These are phyloP conservation scores for Montipora cactus DNA, from an alignment of 64 coral and sea anemone genomes.

Conservation along the genomic window DNA sequence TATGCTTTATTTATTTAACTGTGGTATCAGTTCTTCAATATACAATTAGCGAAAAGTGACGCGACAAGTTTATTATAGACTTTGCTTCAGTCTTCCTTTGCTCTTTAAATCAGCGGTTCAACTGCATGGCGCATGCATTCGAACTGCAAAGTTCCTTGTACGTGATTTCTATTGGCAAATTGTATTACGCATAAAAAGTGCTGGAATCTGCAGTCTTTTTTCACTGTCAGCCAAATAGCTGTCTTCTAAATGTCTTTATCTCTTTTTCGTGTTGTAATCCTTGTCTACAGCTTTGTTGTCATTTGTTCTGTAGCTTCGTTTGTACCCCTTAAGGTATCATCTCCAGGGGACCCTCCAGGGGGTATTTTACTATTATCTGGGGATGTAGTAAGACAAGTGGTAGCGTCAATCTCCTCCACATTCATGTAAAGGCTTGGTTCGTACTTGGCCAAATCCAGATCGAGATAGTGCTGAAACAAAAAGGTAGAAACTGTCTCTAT, in stretches of 20 bases:
- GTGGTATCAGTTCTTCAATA: too few relatives aligned
- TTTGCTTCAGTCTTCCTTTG: neutral
- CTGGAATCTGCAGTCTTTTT: too few relatives aligned
- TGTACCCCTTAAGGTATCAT: neutral
- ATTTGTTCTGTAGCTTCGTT: neutral
- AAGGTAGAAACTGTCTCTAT: neutral
- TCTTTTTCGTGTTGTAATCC: neutral
- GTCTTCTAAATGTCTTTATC: neutral
- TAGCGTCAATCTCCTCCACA: conserved; percentile 41
- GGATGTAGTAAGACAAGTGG: neutral
- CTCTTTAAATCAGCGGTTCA: neutral
- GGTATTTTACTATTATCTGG: neutral
- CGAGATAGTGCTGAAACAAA: conserved; percentile 53
- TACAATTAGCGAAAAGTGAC: too few relatives aligned
- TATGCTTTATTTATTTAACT: too few relatives aligned
- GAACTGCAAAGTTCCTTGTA: too few relatives aligned
- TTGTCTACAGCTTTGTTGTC: neutral
- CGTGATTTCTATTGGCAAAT: too few relatives aligned
- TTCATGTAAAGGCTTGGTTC: conserved; percentile 54
- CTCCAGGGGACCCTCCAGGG: too few relatives aligned
- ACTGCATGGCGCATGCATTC: neutral
- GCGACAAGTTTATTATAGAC: too few relatives aligned
- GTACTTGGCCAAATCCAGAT: conserved; percentile 69
- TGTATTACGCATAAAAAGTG: too few relatives aligned
- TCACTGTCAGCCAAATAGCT: too few relatives aligned